Conservation (phyloP, 1,140 invertebrate species). For the Cyclina sinensis region DNA sequence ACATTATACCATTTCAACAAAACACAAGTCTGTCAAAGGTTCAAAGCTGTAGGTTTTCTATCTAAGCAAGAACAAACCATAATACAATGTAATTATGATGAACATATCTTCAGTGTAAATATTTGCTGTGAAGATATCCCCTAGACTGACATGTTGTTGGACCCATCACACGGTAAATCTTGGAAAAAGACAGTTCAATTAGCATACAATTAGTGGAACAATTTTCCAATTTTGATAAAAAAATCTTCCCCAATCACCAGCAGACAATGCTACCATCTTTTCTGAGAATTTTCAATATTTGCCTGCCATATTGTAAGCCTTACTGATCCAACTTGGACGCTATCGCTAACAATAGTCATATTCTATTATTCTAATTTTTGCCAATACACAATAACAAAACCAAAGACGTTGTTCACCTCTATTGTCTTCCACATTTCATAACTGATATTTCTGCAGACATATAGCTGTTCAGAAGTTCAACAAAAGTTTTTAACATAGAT, state of each 20-base stretch:
- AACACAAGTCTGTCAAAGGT: too few species aligned
- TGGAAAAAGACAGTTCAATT: conserved; percentile 56
- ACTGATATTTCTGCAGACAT: too few species aligned
- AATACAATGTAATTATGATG: too few species aligned
- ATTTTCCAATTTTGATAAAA: conserved; percentile 68
- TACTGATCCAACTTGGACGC: conserved; percentile 47
- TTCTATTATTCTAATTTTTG: conserved; percentile 55
- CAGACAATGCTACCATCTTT: conserved; percentile 45
- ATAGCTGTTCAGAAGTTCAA: too few species aligned
- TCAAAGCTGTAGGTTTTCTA: too few species aligned
- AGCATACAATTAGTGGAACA: conserved; percentile 62
- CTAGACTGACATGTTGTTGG: too few species aligned
- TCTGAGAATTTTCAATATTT: conserved; percentile 11
- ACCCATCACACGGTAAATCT: background rate
- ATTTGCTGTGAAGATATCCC: too few species aligned
- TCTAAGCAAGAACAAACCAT: too few species aligned
- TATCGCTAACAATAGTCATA: conserved; percentile 61
- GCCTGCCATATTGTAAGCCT: conserved; percentile 48
- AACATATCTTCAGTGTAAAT: too few species aligned
- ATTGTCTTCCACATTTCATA: conserved; percentile 3
- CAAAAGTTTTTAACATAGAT: too few species aligned
- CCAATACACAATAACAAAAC: conserved; percentile 48
- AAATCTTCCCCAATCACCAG: conserved; percentile 46
- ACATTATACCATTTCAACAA: too few species aligned
- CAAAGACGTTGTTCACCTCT: background rate